These are phyloP conservation scores for Rhabdomys dilectus DNA, from an alignment of 2,113 vertebrate genomes.

Conservation along the genomic window DNA sequence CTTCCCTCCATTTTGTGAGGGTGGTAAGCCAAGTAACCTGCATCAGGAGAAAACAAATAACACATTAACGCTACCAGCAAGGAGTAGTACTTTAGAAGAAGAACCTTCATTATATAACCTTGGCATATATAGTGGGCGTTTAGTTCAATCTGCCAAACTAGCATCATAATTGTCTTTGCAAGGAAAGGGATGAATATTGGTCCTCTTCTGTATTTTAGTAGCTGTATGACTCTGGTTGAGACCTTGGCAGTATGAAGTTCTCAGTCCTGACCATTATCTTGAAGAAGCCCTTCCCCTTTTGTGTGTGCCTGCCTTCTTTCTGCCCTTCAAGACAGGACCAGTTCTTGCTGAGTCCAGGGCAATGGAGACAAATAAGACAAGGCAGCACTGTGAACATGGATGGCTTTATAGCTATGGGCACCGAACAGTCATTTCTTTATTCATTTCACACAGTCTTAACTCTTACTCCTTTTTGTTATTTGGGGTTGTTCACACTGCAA, in stretches of 20 bases:
- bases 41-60: slow-evolving; percentile 66
- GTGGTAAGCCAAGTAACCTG: slow-evolving; percentile 65
- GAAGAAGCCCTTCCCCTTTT: slow-evolving; percentile 38
- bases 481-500: slow-evolving; percentile 24
- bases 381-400: not conserved
- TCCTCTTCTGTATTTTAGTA: slow-evolving; percentile 19
- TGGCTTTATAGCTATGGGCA: not conserved
- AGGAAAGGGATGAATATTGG: slow-evolving; percentile 10
- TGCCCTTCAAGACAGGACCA: not conserved
- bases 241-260: not conserved
- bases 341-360: not conserved
- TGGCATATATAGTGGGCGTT: not conserved
- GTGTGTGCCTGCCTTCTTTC: not conserved
- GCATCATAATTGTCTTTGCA: slow-evolving; percentile 30
- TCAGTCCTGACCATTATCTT: slow-evolving; percentile 20
- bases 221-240: not conserved
- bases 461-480: slow-evolving; percentile 37
- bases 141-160: slow-evolving; percentile 37
- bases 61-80: slow-evolving; percentile 50
- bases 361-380: not conserved
- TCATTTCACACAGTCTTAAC: slow-evolving; percentile 1
- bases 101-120: slow-evolving; percentile 52
- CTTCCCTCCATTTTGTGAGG: slow-evolving; percentile 69
- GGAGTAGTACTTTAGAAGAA: slow-evolving; percentile 46
- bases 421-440: not conserved